These are phyloP conservation scores for Tolmerus cingulatus DNA, from an alignment of 2,888 invertebrate genomes.

Conservation along the genomic window DNA sequence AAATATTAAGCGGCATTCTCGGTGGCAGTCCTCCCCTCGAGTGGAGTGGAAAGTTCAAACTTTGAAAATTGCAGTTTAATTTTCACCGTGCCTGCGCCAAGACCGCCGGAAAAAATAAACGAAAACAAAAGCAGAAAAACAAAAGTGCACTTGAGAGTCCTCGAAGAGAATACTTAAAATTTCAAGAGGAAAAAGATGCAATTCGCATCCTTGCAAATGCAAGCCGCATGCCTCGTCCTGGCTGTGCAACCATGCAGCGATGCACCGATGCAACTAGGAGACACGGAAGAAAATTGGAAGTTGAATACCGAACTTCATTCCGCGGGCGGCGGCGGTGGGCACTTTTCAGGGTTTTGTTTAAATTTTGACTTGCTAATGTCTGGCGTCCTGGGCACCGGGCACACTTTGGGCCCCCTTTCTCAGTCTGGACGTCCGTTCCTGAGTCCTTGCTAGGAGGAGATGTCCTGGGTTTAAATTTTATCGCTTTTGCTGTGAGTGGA, in stretches of 20 bases:
- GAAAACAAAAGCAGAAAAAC: background rate
- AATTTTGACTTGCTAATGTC: background rate
- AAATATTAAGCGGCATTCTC: background rate
- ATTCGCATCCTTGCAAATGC: background rate
- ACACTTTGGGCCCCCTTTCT: background rate
- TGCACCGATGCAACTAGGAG: background rate
- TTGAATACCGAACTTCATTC: background rate
- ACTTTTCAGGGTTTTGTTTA: background rate
- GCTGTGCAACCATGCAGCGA: background rate
- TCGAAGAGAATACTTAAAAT: constrained; percentile 6
- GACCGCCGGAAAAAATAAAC: background rate
- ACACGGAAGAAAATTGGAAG: background rate
- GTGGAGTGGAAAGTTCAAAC: constrained; percentile 4
- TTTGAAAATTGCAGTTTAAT: constrained; percentile 27
- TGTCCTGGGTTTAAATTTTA: background rate
- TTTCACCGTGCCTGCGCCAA: background rate
- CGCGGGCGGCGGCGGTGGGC: background rate
- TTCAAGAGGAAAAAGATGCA: background rate
- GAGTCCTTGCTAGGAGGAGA: background rate
- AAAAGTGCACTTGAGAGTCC: background rate
- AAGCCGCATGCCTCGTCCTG: background rate
- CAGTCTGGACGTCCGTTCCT: background rate
- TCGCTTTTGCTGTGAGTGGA: background rate
- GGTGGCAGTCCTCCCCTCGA: background rate
- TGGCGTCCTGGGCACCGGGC: background rate